Evolutionary conservation across 2,888 invertebrate species (phyloP), one percentile per base, ranked within the genome.

Genomic region (Orchesella flavescens): DNA sequence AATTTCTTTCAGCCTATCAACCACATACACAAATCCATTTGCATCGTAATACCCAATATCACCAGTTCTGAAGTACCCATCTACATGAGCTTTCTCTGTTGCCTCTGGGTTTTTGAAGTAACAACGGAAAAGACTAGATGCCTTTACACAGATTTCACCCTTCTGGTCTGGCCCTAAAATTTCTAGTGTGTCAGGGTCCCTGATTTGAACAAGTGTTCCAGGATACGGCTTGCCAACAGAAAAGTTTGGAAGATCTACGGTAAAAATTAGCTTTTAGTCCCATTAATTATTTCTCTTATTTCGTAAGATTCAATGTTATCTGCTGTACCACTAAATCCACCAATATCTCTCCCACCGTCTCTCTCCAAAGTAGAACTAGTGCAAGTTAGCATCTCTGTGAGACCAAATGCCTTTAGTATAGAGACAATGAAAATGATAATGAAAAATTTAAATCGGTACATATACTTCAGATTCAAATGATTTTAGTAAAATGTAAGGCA

Each of bases 1-100:
- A 49, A 87, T 85, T 49, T 87, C 87, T 53, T 87, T 87, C 34
- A 77, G 46, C 57, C 87, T 57, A 55, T 87, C 87, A 43, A 87
- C 86, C 5, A 87, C 44, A 49, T 80, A 86, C 0, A 87, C 43
- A 65, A 78, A 87, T n/a, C 81, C 84, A 17, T 84, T 55, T 13
- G 68, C 65, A 66, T 87, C 86, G 55, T 65, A 86, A 65, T 85
- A 86, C 9, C 87, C 87, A 24, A 87, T 57, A 53, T 87, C 87
- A 1, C 87, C 87, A 7, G 86, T 86, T 53, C 77, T 49, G 53
- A 86, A 85, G 63, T 65, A 87, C 4, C 85, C 86, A 55, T 86
- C 86, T 4, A 83, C 66, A 49, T 80, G 72, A 3, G 85, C 61
- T 12, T 72, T 46, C 44, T 53, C 23, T 1, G 87, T 84, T 13